A percentile compares a stretch with the other conserved stretches of the same genome.
These are phyloP conservation scores for Lamellibrachia columna DNA, from an alignment of 2,888 invertebrate genomes.

Conservation along the genomic window DNA sequence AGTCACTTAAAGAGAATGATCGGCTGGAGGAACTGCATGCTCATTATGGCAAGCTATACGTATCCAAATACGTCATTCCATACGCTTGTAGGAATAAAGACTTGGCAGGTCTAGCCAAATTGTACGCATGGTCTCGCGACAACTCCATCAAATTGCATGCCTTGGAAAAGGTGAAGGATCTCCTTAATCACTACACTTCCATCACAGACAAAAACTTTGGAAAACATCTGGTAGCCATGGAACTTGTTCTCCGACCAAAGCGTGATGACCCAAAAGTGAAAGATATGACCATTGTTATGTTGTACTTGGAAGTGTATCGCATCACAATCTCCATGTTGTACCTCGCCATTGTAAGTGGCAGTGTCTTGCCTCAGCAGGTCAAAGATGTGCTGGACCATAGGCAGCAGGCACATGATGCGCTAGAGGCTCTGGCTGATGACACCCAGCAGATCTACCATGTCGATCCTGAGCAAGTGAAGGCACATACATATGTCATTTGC, in stretches of 20 bases:
- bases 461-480: not conserved
- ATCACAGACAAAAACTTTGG: not conserved
- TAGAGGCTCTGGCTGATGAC: not conserved
- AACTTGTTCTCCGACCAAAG: not conserved
- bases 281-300: not conserved
- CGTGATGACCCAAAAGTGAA: not conserved
- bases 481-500: not conserved
- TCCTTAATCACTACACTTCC: not conserved
- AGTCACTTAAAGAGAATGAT: not conserved
- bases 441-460: not conserved
- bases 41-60: not conserved
- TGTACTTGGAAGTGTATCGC: not conserved
- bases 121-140: not conserved
- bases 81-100: not conserved
- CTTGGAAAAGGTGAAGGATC: not conserved
- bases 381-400: not conserved
- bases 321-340: not conserved
- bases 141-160: not conserved
- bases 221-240: not conserved
- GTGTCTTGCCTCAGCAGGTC: not conserved
- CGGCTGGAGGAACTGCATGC: not conserved
- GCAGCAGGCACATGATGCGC: not conserved
- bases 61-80: slow-evolving; percentile 2
- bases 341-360: not conserved
- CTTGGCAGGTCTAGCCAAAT: not conserved